These are phyloP conservation scores for Nomada lathburiana DNA, from an alignment of 2,888 invertebrate genomes.

Conservation along the genomic window DNA sequence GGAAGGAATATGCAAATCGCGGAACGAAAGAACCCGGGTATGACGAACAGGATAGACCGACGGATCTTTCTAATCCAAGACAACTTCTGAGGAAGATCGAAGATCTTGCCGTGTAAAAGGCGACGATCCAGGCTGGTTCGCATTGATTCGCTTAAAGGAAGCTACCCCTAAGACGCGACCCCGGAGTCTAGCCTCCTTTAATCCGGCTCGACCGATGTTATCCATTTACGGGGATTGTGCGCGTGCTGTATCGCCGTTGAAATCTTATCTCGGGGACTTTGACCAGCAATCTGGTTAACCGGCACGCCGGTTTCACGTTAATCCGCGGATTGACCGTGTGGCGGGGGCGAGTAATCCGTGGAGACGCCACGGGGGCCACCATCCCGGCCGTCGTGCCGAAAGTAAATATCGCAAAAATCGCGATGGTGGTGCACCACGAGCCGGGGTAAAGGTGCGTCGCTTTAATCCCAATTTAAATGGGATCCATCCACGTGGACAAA, in stretches of 20 bases:
- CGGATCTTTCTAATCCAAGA: background rate
- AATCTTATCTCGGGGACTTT: constrained; percentile 73
- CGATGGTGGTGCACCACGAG: background rate
- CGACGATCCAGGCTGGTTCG: background rate
- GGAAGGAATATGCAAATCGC: background rate
- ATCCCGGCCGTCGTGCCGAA: constrained; percentile 37
- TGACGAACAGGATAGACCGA: background rate
- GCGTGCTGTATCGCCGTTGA: constrained; percentile 46
- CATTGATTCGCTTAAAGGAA: constrained; percentile 26
- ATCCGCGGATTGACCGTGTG: constrained; percentile 71
- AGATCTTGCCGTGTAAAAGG: background rate
- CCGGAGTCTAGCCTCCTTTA: constrained; percentile 28
- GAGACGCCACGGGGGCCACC: constrained; percentile 34
- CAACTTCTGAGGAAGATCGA: constrained; percentile 1
- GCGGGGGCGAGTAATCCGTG: constrained; percentile 52
- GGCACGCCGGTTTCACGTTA: constrained; percentile 64
- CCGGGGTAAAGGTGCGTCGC: constrained; percentile 26
- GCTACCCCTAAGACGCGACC: background rate
- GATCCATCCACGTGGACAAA: constrained; percentile 67
- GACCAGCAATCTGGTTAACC: constrained; percentile 79
- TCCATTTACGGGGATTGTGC: constrained; percentile 55
- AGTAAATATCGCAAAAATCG: constrained; percentile 67
- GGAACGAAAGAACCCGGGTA: background rate
- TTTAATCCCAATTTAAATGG: constrained; percentile 79
- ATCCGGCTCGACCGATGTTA: constrained; percentile 55